These are phyloP conservation scores for Poecilia latipinna DNA, from an alignment of 2,113 vertebrate species.

Conservation along the genomic window DNA sequence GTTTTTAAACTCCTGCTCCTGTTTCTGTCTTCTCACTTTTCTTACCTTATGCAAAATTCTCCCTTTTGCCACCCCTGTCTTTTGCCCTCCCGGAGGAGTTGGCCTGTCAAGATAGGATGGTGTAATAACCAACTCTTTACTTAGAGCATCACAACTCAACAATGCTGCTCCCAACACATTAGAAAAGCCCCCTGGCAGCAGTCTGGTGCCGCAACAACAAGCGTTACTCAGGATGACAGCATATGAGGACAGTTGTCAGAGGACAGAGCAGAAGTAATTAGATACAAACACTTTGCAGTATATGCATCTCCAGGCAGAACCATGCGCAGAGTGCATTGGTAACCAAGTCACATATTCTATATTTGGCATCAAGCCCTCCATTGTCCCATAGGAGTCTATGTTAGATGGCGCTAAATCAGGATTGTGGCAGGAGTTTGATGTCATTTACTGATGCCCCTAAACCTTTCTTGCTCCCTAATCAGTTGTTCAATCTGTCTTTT, in stretches of 20 bases:
- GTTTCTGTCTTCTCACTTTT: no score
- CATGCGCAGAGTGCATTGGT: slow-evolving; percentile 22
- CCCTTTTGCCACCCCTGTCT: background rate
- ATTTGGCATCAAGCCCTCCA: slow-evolving; percentile 28
- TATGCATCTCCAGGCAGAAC: slow-evolving; percentile 6
- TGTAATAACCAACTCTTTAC: slow-evolving; percentile 67
- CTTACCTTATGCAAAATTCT: background rate
- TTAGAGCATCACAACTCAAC: slow-evolving; percentile 40
- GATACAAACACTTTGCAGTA: background rate
- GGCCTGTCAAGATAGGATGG: slow-evolving; percentile 52
- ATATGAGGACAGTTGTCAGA: slow-evolving; percentile 24
- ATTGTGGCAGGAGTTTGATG: slow-evolving; percentile 32
- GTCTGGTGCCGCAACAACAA: slow-evolving; percentile 19
- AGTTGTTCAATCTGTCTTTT: slow-evolving; percentile 31
- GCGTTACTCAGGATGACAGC: slow-evolving; percentile 8
- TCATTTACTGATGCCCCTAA: no score
- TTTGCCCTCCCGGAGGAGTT: slow-evolving; percentile 49
- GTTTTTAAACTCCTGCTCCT: no score
- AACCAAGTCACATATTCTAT: slow-evolving; percentile 39
- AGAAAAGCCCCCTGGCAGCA: slow-evolving; percentile 18
- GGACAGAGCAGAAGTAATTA: background rate
- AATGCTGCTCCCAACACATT: slow-evolving; percentile 50
- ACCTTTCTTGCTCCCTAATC: slow-evolving; percentile 28
- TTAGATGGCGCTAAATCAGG: slow-evolving; percentile 45
- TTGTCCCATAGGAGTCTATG: slow-evolving; percentile 15